phyloP scores from a whole-genome alignment of 2,113 vertebrate species.

The Oryzias javanicus region DNA sequence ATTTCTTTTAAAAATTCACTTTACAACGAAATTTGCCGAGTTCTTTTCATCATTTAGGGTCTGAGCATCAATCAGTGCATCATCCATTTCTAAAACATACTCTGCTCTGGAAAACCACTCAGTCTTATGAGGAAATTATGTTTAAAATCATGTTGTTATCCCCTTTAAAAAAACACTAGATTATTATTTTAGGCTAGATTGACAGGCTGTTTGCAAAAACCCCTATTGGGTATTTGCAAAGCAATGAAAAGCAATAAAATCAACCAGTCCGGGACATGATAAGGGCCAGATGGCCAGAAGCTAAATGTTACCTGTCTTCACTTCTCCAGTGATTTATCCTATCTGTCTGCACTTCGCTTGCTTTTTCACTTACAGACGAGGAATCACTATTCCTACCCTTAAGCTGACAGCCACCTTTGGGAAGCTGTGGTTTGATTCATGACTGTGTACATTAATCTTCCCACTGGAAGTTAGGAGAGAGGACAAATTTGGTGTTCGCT shows the following conservation, averaged over 20 bases:
- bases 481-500: slow-evolving; percentile 59
- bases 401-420: slow-evolving; percentile 70
- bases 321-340: slow-evolving; percentile 72
- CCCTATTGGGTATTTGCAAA: slow-evolving; percentile 64
- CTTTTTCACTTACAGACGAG: slow-evolving; percentile 78
- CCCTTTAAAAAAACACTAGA: slow-evolving; percentile 20
- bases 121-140: background rate
- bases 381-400: slow-evolving; percentile 64
- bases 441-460: slow-evolving; percentile 49
- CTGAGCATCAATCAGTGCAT: too few species aligned
- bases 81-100: slow-evolving; percentile 37
- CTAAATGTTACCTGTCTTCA: slow-evolving; percentile 74
- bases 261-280: slow-evolving; percentile 57
- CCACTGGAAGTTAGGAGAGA: slow-evolving; percentile 67
- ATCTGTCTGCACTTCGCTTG: slow-evolving; percentile 71
- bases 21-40: too few species aligned
- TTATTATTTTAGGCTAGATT: slow-evolving; percentile 49
- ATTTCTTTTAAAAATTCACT: too few species aligned
- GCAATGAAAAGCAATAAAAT: slow-evolving; percentile 81
- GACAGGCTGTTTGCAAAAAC: slow-evolving; percentile 59
- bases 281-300: slow-evolving; percentile 69
- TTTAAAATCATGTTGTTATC: background rate
- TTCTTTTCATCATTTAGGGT: too few species aligned
- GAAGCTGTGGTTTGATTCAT: slow-evolving; percentile 73
- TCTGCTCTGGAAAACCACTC: background rate